A percentile compares a stretch with the other conserved stretches of the same genome.
phyloP scores from a whole-genome alignment of 1,140 invertebrate genomes.

The Drosophila ogumai region DNA sequence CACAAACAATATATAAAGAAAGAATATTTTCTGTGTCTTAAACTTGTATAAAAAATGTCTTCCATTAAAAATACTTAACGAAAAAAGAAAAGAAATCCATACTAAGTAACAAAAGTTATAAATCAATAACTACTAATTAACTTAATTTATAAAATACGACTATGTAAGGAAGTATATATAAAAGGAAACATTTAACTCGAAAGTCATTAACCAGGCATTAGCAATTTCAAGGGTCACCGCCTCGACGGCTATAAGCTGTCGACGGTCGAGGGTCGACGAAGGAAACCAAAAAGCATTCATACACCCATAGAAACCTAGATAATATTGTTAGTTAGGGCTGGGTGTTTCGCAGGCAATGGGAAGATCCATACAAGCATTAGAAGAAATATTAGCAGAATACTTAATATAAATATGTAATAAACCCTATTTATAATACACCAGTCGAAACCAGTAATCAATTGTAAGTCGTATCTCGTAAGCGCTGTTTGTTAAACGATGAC shows the following conservation, averaged over 20 bases:
- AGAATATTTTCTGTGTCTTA: slow-evolving; percentile 85
- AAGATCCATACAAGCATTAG: slow-evolving; percentile 63
- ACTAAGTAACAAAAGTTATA: slow-evolving; percentile 61
- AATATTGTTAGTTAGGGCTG: slow-evolving; percentile 65
- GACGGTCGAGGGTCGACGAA: slow-evolving; percentile 8
- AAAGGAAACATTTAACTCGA: slow-evolving; percentile 57
- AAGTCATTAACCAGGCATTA: slow-evolving; percentile 61
- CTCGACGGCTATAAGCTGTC: slow-evolving; percentile 56
- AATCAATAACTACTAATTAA: slow-evolving; percentile 74
- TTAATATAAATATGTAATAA: slow-evolving; percentile 47
- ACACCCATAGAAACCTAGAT: slow-evolving; percentile 53
- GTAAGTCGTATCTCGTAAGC: slow-evolving; percentile 61
- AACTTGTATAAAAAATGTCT: slow-evolving; percentile 85
- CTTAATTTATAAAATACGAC: slow-evolving; percentile 67
- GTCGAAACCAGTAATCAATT: slow-evolving; percentile 52
- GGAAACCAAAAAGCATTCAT: slow-evolving; percentile 36
- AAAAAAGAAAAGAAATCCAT: slow-evolving; percentile 47
- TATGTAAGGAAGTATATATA: slow-evolving; percentile 48
- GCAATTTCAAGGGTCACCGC: slow-evolving; percentile 51
- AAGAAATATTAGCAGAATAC: slow-evolving; percentile 69
- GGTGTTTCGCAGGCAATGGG: slow-evolving; percentile 15
- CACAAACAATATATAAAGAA: slow-evolving; percentile 62
- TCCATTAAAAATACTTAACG: slow-evolving; percentile 83
- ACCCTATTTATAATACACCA: slow-evolving; percentile 38
- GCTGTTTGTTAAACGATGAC: slow-evolving; percentile 69